These are phyloP conservation scores for Gadus macrocephalus DNA, from an alignment of 2,113 vertebrate species.

Conservation along the genomic window DNA sequence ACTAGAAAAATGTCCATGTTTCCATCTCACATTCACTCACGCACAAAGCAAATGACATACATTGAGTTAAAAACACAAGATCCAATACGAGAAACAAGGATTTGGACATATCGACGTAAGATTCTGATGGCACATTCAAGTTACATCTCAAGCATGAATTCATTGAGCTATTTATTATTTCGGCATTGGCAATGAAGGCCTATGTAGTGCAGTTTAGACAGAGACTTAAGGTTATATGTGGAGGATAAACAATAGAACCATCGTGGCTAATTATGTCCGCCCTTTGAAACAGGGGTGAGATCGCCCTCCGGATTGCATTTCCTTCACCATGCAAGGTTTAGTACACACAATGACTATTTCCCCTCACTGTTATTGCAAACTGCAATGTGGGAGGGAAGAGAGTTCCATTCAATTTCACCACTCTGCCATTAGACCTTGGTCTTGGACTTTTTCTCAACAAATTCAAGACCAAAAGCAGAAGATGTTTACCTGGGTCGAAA, in stretches of 20 bases:
- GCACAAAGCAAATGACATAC: conserved; percentile 26
- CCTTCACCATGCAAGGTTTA: too few relatives aligned
- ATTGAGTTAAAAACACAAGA: conserved; percentile 27
- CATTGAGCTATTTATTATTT: conserved; percentile 14
- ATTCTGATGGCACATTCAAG: conserved; percentile 50
- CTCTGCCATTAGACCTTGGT: too few relatives aligned
- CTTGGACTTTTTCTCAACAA: too few relatives aligned
- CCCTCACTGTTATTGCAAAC: too few relatives aligned
- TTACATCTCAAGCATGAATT: conserved; percentile 18
- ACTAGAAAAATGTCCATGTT: conserved; percentile 10
- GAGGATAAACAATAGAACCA: neutral
- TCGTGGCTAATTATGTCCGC: neutral
- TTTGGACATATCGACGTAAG: conserved; percentile 10
- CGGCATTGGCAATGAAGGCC: conserved; percentile 51
- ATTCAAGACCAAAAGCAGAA: too few relatives aligned
- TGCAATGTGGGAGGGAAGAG: too few relatives aligned
- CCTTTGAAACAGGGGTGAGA: neutral
- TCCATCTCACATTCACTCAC: neutral
- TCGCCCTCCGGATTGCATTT: neutral
- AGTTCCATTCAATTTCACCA: too few relatives aligned
- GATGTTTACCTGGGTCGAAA: too few relatives aligned
- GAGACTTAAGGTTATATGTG: conserved; percentile 20
- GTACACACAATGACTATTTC: too few relatives aligned
- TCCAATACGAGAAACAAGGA: conserved; percentile 25
- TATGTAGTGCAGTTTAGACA: conserved; percentile 58